These are phyloP conservation scores for Ypsolopha scabrella DNA, from an alignment of 2,888 invertebrate species.

Conservation along the genomic window DNA sequence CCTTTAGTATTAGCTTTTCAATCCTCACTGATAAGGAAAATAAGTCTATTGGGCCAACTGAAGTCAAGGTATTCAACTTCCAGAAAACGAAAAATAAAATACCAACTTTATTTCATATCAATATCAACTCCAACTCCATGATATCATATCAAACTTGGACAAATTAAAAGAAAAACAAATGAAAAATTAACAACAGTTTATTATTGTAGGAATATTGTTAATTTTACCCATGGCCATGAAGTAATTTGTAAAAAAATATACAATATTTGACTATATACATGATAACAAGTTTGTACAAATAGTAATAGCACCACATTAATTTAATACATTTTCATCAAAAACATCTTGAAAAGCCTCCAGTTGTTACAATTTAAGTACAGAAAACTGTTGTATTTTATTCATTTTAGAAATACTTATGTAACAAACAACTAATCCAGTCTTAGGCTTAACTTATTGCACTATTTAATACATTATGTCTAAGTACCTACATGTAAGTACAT, in stretches of 20 bases:
- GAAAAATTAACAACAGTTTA: neutral
- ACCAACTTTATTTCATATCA: too few relatives aligned
- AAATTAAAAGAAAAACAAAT: neutral
- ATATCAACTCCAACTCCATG: too few relatives aligned
- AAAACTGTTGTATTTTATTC: neutral
- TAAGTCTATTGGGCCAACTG: too few relatives aligned
- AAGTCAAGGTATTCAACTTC: too few relatives aligned
- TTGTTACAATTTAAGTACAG: neutral
- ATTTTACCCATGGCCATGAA: neutral
- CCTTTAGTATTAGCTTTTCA: too few relatives aligned
- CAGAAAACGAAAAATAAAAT: too few relatives aligned
- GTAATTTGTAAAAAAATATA: neutral
- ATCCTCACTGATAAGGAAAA: too few relatives aligned
- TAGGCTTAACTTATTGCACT: neutral
- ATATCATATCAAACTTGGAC: too few relatives aligned
- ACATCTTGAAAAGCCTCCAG: neutral
- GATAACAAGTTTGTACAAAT: neutral
- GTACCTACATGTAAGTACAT: neutral
- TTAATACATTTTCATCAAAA: neutral
- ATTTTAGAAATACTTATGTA: neutral
- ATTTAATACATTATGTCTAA: neutral
- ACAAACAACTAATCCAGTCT: neutral
- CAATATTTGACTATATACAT: neutral
- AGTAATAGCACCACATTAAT: neutral
- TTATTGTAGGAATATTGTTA: neutral